A percentile compares a stretch with the other conserved stretches of the same genome.
These are phyloP conservation scores for Drosophila pandora DNA, from an alignment of 1,140 invertebrate species.

Conservation along the genomic window DNA sequence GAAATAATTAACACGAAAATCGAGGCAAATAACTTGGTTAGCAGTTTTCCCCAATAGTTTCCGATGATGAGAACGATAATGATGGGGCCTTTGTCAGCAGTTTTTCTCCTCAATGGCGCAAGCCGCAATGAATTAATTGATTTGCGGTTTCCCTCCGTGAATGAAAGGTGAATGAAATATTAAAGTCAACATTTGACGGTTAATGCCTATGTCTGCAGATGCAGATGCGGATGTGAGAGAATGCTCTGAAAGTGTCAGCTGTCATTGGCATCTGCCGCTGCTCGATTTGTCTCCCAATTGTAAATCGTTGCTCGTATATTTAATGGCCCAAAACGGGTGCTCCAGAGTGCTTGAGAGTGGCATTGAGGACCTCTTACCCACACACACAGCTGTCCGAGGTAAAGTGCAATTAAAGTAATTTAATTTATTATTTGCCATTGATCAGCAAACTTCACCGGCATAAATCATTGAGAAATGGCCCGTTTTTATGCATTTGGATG, in stretches of 20 bases:
- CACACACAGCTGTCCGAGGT: conserved; percentile 50
- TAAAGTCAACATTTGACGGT: conserved; percentile 39
- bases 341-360: conserved; percentile 18
- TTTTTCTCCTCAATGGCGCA: conserved; percentile 43
- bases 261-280: conserved; percentile 62
- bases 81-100: conserved; percentile 51
- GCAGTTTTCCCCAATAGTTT: conserved; percentile 58
- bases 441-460: conserved; percentile 69
- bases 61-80: conserved; percentile 16
- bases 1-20: conserved; percentile 75
- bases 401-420: conserved; percentile 76
- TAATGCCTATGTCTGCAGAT: background rate
- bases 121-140: conserved; percentile 67
- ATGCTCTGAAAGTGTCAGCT: conserved; percentile 23
- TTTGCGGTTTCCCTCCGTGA: conserved; percentile 47
- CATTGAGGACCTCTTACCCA: conserved; percentile 41
- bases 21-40: conserved; percentile 57
- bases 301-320: conserved; percentile 67
- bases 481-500: conserved; percentile 37
- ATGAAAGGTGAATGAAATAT: conserved; percentile 55
- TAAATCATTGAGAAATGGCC: conserved; percentile 70
- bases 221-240: no score
- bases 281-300: conserved; percentile 59
- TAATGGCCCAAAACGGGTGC: conserved; percentile 40
- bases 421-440: conserved; percentile 81